Evolutionary conservation across 2,888 invertebrate species (phyloP).

Genomic region (Strigamia maritima): DNA sequence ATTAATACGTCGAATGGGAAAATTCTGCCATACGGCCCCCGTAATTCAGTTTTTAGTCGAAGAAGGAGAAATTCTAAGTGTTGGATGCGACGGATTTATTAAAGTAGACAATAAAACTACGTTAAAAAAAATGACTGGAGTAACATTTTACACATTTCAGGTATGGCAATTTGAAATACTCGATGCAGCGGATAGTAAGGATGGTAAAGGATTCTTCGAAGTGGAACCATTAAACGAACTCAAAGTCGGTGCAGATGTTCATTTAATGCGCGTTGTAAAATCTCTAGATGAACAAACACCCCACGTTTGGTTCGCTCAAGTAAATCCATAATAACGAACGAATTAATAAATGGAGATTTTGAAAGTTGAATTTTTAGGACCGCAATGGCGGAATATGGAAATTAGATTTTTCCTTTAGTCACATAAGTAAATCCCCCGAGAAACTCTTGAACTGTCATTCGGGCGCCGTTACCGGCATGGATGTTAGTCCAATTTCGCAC

Average conservation of each 20-base stretch:
- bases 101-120: conserved; percentile 45
- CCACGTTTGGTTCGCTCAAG: conserved; percentile 68
- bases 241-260: conserved; percentile 58
- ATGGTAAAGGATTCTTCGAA: conserved; percentile 73
- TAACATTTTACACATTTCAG: too few species aligned
- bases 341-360: too few species aligned
- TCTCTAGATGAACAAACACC: conserved; percentile 52
- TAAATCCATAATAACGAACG: conserved; percentile 51
- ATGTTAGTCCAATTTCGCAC: conserved; percentile 65
- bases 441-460: conserved; percentile 69
- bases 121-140: background rate
- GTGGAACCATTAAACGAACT: conserved; percentile 84
- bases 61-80: conserved; percentile 59
- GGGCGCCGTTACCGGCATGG: conserved; percentile 68
- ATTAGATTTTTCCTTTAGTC: conserved; percentile 63
- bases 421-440: conserved; percentile 55
- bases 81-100: conserved; percentile 53
- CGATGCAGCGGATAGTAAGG: conserved; percentile 79
- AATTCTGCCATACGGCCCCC: conserved; percentile 70
- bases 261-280: conserved; percentile 60
- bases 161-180: conserved; percentile 90
- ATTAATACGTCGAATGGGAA: conserved; percentile 62
- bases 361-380: conserved; percentile 60
- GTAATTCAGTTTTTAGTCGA: conserved; percentile 65
- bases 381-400: conserved; percentile 79